Conservation (phyloP, 1,140 invertebrate species). For the Pogonomyrmex barbatus region DNA sequence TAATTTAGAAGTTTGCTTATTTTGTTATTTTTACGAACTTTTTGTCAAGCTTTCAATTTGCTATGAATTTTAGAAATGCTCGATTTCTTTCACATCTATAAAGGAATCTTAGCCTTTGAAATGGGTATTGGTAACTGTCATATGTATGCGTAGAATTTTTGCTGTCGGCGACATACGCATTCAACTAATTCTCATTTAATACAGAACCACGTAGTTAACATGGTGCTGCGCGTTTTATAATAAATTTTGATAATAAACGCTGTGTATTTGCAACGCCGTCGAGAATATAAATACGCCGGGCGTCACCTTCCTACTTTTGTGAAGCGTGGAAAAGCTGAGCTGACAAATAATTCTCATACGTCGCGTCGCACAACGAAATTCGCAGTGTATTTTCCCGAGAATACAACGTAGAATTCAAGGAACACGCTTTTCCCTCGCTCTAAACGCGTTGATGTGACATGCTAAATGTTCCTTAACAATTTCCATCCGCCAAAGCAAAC, state of each 20-base stretch:
- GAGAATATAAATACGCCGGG: constrained; percentile 56
- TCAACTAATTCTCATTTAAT: constrained; percentile 20
- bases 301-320: constrained; percentile 53
- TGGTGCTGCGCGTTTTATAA: constrained; percentile 36
- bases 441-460: constrained; percentile 35
- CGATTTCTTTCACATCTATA: background rate
- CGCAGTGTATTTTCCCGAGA: constrained; percentile 50
- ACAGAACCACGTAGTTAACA: constrained; percentile 17
- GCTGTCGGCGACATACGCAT: background rate
- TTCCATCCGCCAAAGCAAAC: background rate
- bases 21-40: background rate
- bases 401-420: constrained; percentile 38
- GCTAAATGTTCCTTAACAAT: constrained; percentile 49
- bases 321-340: constrained; percentile 55
- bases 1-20: background rate
- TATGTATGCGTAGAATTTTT: background rate
- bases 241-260: constrained; percentile 60
- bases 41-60: background rate
- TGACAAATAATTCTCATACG: constrained; percentile 65
- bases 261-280: constrained; percentile 39
- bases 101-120: background rate
- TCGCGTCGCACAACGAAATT: constrained; percentile 49
- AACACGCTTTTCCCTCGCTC: constrained; percentile 12
- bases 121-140: background rate
- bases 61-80: background rate